Evolutionary conservation across 2,888 invertebrate species (phyloP).

Genomic region (Hoplodrina blanda): DNA sequence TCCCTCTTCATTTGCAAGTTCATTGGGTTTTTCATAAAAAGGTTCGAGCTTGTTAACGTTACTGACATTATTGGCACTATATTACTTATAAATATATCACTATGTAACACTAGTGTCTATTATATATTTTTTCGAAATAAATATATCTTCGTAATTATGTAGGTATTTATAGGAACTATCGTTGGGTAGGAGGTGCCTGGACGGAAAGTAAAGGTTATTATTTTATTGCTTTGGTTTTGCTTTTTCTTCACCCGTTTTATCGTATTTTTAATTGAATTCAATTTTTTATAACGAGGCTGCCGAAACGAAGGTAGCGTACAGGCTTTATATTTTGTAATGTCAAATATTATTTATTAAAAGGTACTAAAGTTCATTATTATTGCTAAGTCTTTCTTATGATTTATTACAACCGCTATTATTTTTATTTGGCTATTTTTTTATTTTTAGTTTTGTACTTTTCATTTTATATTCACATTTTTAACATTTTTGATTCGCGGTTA

Average conservation of each 20-base stretch:
- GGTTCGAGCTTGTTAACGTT: conserved; percentile 82
- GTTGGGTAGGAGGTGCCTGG: conserved; percentile 90
- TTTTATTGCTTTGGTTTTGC: background rate
- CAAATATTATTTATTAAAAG: conserved; percentile 1
- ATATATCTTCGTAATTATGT: conserved; percentile 87
- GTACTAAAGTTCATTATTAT: too few relatives aligned
- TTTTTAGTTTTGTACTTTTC: too few relatives aligned
- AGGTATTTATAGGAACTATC: conserved; percentile 91
- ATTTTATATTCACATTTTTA: too few relatives aligned
- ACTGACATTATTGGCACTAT: conserved; percentile 86
- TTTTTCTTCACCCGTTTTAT: conserved; percentile 72
- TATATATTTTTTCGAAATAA: conserved; percentile 81
- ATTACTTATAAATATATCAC: conserved; percentile 75
- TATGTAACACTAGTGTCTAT: conserved; percentile 77
- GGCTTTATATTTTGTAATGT: background rate
- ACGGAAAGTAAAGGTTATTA: conserved; percentile 70
- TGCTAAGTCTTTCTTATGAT: too few relatives aligned
- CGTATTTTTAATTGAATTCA: background rate
- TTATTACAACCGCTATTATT: background rate
- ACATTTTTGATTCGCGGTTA: background rate
- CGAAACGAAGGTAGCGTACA: too few relatives aligned
- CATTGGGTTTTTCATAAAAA: conserved; percentile 84
- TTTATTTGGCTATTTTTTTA: conserved; percentile 1
- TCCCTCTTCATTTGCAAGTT: conserved; percentile 87
- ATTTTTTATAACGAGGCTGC: background rate